Evolutionary conservation across 2,113 vertebrate genomes (phyloP).

Genomic region (Passer domesticus): DNA sequence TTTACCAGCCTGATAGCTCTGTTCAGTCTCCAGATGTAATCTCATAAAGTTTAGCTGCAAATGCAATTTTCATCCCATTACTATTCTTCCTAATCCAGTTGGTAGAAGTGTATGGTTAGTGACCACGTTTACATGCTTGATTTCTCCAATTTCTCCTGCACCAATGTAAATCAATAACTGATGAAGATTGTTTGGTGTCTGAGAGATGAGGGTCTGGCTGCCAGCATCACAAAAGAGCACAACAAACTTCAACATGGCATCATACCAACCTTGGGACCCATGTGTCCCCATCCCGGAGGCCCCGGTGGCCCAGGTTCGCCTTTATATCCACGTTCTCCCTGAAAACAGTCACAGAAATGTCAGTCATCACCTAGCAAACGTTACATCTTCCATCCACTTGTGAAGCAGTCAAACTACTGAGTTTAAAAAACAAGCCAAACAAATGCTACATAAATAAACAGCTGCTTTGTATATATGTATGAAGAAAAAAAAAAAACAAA

Average conservation of each 20-base stretch:
- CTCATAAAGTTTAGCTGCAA: not conserved
- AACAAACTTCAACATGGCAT: not conserved
- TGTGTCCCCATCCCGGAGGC: slow-evolving; percentile 67
- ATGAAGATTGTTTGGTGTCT: not conserved
- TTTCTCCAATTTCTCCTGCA: not conserved
- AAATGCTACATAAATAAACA: not conserved
- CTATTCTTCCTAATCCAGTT: not conserved
- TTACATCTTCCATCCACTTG: not conserved
- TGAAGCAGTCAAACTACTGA: not conserved
- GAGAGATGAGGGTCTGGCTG: not conserved
- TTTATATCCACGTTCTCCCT: slow-evolving; percentile 80
- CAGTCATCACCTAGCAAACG: not conserved
- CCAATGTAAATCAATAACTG: not conserved
- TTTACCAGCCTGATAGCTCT: not conserved
- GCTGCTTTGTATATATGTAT: not conserved
- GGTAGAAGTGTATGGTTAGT: not conserved
- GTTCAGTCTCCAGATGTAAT: not conserved
- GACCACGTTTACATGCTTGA: not conserved
- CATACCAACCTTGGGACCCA: slow-evolving; percentile 80
- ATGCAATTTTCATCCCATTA: not conserved
- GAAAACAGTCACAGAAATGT: not conserved
- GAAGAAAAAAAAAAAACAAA: not conserved
- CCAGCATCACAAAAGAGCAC: not conserved
- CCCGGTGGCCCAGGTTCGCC: slow-evolving; percentile 75
- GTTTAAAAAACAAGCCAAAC: not conserved